Conservation (phyloP, 2,797 vertebrate species). For the Psittacula derbiana region DNA sequence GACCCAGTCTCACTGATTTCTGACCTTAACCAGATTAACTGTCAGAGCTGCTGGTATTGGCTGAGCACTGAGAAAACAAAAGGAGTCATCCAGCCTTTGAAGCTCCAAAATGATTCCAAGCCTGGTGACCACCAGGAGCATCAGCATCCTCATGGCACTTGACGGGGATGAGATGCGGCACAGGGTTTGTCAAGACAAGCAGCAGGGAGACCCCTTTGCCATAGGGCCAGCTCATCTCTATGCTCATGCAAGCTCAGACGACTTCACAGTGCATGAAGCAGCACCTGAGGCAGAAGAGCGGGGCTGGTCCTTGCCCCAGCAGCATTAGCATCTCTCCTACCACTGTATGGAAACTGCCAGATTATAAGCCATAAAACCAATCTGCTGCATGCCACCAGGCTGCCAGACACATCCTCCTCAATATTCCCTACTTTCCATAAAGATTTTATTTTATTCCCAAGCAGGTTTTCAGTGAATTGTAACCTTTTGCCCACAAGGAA, state of each 20-base stretch:
- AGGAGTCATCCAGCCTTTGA: background rate
- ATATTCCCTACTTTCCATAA: background rate
- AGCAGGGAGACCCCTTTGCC: background rate
- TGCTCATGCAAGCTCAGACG: background rate
- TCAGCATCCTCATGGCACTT: rapidly evolving
- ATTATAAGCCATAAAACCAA: background rate
- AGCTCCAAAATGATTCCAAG: background rate
- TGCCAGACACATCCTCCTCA: background rate
- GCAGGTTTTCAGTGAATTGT: background rate
- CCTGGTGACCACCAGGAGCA: rapidly evolving
- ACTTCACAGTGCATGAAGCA: background rate
- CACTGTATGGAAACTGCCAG: rapidly evolving
- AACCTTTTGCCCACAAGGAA: background rate
- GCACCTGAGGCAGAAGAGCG: rapidly evolving
- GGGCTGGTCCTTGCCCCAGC: background rate
- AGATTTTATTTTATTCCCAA: background rate
- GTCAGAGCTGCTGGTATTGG: background rate
- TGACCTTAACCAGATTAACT: background rate
- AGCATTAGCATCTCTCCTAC: background rate
- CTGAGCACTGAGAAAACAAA: background rate
- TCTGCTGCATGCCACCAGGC: background rate
- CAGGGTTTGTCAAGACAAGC: background rate
- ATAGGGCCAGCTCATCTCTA: rapidly evolving
- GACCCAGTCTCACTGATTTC: background rate
- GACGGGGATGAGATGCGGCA: rapidly evolving